Evolutionary conservation across 1,140 invertebrate species (phyloP).

Genomic region (Aphelenchoides fujianensis): DNA sequence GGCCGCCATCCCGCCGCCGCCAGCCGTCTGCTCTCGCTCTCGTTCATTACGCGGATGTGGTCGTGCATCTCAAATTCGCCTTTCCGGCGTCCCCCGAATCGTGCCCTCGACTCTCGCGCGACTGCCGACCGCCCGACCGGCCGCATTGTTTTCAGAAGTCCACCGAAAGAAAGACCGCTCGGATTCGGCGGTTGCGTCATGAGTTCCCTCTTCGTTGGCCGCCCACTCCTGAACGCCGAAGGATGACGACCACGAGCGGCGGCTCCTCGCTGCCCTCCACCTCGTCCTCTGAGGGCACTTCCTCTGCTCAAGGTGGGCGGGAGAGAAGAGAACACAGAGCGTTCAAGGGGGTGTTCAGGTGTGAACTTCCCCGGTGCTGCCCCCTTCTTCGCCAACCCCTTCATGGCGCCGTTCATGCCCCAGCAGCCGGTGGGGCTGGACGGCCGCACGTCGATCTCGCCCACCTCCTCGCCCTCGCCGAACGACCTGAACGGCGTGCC

Average conservation of each 20-base stretch:
- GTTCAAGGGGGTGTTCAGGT: not conserved
- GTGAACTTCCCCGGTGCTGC: conserved; percentile 25
- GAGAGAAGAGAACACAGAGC: too few relatives aligned
- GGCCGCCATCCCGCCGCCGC: too few relatives aligned
- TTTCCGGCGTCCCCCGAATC: not conserved
- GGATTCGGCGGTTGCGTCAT: too few relatives aligned
- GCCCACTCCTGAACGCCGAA: too few relatives aligned
- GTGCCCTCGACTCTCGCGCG: not conserved
- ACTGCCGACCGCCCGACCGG: too few relatives aligned
- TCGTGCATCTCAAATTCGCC: not conserved
- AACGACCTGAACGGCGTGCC: conserved; percentile 21
- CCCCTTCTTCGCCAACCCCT: conserved; percentile 57
- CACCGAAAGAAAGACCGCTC: too few relatives aligned
- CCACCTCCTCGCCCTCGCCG: conserved; percentile 14
- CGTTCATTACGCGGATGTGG: not conserved
- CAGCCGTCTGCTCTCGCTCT: not conserved
- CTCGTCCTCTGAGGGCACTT: too few relatives aligned
- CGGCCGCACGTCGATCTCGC: not conserved
- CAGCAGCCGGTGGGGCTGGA: conserved; percentile 23
- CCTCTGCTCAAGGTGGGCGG: too few relatives aligned
- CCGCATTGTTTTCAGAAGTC: too few relatives aligned
- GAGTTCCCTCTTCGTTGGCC: too few relatives aligned
- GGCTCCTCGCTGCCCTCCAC: not conserved
- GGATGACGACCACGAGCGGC: not conserved
- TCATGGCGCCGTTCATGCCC: conserved; percentile 54